phyloP scores from a whole-genome alignment of 2,113 vertebrate species.

The Perca schrenkii region DNA sequence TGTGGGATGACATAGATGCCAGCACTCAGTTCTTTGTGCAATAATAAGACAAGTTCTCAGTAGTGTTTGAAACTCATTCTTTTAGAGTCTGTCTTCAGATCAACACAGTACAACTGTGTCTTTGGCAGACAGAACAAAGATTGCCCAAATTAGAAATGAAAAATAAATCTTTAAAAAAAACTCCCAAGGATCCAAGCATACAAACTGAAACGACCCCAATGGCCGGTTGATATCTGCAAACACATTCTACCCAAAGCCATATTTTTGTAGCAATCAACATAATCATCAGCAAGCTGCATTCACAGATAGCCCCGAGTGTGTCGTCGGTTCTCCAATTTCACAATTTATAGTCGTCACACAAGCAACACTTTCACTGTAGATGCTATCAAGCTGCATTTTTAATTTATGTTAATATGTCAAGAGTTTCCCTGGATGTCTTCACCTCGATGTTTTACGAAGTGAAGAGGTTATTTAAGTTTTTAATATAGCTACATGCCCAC shows the following conservation, averaged over 20 bases:
- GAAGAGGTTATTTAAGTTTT: neutral
- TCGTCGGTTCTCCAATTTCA: conserved; percentile 36
- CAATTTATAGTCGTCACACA: conserved; percentile 28
- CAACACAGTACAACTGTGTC: conserved; percentile 50
- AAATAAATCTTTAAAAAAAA: conserved; percentile 40
- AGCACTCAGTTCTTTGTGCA: conserved; percentile 61
- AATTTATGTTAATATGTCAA: conserved; percentile 27
- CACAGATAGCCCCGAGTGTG: conserved; percentile 17
- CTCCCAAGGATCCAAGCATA: neutral
- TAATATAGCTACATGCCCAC: neutral
- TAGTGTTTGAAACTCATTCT: conserved; percentile 68
- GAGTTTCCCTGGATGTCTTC: conserved; percentile 25
- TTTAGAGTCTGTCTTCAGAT: conserved; percentile 56
- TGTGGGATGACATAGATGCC: conserved; percentile 64
- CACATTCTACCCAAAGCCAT: conserved; percentile 24
- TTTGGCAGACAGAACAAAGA: conserved; percentile 57
- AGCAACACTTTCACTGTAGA: conserved; percentile 35
- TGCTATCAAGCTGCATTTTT: conserved; percentile 35
- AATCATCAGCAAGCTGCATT: conserved; percentile 38
- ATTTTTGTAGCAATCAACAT: conserved; percentile 48
- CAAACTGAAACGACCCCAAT: conserved; percentile 19
- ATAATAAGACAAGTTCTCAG: conserved; percentile 55
- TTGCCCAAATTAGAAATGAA: conserved; percentile 61
- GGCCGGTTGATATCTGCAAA: conserved; percentile 26
- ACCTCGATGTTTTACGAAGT: conserved; percentile 4